Percentiles rank a stretch among this genome's conserved stretches.
phyloP scores from a whole-genome alignment of 2,888 invertebrate species.

The Oxyscelio sp. region DNA sequence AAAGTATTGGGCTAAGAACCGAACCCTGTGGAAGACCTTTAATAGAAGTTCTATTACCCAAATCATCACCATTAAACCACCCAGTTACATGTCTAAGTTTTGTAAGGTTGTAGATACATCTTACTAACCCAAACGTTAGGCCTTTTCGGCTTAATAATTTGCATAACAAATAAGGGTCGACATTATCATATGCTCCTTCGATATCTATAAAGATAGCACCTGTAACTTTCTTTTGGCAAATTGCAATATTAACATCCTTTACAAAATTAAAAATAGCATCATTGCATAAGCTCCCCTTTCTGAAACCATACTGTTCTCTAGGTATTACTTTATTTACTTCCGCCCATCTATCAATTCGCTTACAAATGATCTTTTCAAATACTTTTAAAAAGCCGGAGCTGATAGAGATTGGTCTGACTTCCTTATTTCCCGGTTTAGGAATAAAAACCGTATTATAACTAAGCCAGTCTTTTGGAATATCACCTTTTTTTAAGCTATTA shows the following conservation, averaged over 20 bases:
- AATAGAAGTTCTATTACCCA: neutral
- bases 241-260: neutral
- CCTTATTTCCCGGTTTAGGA: neutral
- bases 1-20: neutral
- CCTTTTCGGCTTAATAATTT: neutral
- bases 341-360: no score
- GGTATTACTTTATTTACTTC: constrained; percentile 2
- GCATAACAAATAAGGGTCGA: constrained; percentile 8
- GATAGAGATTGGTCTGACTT: neutral
- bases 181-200: constrained; percentile 19
- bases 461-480: neutral
- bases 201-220: constrained; percentile 1
- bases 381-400: neutral
- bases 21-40: constrained; percentile 28
- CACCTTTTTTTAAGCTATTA: no score
- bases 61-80: neutral
- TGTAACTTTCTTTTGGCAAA: neutral
- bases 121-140: neutral
- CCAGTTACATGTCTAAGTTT: constrained; percentile 7
- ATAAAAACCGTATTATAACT: neutral
- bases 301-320: neutral
- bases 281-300: neutral
- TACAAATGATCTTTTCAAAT: neutral
- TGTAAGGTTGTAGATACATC: neutral
- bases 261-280: neutral